Base-by-base conservation (phyloP, 53 echinoderm and acorn worm species). In the Glandiceps talaboti region DNA sequence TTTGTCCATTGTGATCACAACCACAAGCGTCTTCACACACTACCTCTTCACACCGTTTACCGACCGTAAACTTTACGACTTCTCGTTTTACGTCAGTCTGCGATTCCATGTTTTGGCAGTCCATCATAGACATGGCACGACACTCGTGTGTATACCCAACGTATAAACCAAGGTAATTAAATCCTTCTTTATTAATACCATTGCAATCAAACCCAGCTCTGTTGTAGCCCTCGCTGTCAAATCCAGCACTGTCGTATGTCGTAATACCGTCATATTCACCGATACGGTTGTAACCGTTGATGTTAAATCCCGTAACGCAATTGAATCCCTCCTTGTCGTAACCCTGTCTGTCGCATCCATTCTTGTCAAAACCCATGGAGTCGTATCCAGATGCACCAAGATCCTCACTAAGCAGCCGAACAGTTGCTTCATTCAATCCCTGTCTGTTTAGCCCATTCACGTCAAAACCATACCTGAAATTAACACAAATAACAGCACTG, bases 271-370 rank as follows among this genome's bases (percentile, higher is more conserved):
- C 99, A 25, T 33, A 33, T 33, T 88, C 85, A 12, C 91, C 91
- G 74, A 32, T 78, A 6, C 64, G 6, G 64, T 45, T 45, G 20
- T 45, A 45, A 20, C 64, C 64, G 6, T 6, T 45, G 6, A 45
- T 6, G 20, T 45, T 45, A 45, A 45, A 45, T 20, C 64, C 64
- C 20, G 64, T 45, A 20, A 45, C 6, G 25, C 86, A 77, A 74
- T 94, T 83, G 32, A 80, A 88, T 1, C 91, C 86, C 74, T 25
- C 28, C 32, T 82, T 81, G 31, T 81, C 31, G 76, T 84, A 91
- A 31, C 99, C 99, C 33, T 85, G 85, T 73, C 91, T 75, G 81
- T 97, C 87, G 79, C 88, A 97, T 33, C 99, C 91, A 30, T 77
- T 82, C 28, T 82, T 85, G 74, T 99, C 82, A 30, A 88, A 91